Percentiles rank a stretch among this genome's conserved stretches.
Evolutionary conservation across 1,140 invertebrate species (phyloP).

Genomic region (Drosophila orena): DNA sequence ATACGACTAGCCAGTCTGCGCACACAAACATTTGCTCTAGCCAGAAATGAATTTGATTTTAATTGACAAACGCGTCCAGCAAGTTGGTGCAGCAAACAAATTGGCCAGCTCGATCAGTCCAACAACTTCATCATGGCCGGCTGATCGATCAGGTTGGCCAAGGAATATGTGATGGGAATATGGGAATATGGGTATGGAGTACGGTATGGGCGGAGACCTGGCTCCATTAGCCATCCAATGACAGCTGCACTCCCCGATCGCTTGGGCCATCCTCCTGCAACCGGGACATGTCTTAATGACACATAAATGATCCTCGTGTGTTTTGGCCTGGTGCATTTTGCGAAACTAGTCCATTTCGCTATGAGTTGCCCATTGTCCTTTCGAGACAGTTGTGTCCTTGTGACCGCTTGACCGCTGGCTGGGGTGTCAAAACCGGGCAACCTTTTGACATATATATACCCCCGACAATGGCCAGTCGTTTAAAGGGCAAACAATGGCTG

Average conservation of each 20-base stretch:
- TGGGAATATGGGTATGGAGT: background rate
- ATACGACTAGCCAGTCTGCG: constrained; percentile 18
- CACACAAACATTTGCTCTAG: constrained; percentile 49
- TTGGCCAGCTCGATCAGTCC: constrained; percentile 59
- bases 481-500: constrained; percentile 72
- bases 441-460: constrained; percentile 77
- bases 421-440: constrained; percentile 65
- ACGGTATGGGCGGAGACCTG: constrained; percentile 55
- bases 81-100: constrained; percentile 73
- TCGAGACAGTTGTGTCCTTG: constrained; percentile 23
- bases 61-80: constrained; percentile 81
- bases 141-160: constrained; percentile 34
- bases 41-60: constrained; percentile 75
- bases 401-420: constrained; percentile 63
- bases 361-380: constrained; percentile 17
- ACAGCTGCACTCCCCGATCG: constrained; percentile 30
- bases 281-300: constrained; percentile 62
- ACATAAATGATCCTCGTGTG: constrained; percentile 70
- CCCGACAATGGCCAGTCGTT: constrained; percentile 71
- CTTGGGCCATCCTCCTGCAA: constrained; percentile 16
- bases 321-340: constrained; percentile 47
- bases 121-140: constrained; percentile 73
- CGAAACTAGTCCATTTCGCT: constrained; percentile 46
- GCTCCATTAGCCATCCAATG: constrained; percentile 62
- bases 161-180: too few species aligned